Evolutionary conservation across 2,797 vertebrate species (phyloP).

Genomic region (Ptychadena robeensis): DNA sequence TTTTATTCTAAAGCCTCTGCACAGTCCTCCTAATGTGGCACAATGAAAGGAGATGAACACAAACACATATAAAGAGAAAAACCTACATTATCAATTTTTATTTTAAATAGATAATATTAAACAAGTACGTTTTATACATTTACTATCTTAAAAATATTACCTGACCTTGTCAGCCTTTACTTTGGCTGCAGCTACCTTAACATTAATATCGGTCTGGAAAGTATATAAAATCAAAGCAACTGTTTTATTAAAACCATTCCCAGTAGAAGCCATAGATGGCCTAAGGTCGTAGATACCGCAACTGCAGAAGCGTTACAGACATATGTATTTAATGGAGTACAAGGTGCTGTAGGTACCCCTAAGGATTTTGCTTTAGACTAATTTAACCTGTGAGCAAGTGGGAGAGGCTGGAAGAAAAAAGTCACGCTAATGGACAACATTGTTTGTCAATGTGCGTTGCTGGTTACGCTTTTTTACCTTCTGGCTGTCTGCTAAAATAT

Average conservation of each 20-base stretch:
- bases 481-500: constrained; percentile 55
- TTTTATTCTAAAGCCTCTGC: not conserved
- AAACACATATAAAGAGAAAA: not conserved
- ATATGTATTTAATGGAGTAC: constrained; percentile 61
- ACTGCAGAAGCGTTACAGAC: constrained; percentile 46
- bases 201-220: constrained; percentile 35
- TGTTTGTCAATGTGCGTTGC: constrained; percentile 56
- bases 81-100: not conserved
- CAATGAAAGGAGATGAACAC: too few species aligned
- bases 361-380: constrained; percentile 52
- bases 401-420: constrained; percentile 48
- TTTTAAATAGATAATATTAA: not conserved
- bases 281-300: constrained; percentile 45
- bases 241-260: constrained; percentile 51
- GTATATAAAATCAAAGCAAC: constrained; percentile 41
- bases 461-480: constrained; percentile 46
- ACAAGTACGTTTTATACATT: not conserved
- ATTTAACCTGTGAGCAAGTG: constrained; percentile 58
- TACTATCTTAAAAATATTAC: constrained; percentile 4
- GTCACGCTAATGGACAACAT: constrained; percentile 55
- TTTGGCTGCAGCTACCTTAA: not conserved
- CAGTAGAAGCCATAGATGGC: constrained; percentile 38
- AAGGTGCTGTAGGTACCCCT: constrained; percentile 58
- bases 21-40: not conserved
- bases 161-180: constrained; percentile 1